A percentile compares a stretch with the other conserved stretches of the same genome.
phyloP scores from a whole-genome alignment of 2,888 invertebrate species.

The Alloscopus bannaensis region DNA sequence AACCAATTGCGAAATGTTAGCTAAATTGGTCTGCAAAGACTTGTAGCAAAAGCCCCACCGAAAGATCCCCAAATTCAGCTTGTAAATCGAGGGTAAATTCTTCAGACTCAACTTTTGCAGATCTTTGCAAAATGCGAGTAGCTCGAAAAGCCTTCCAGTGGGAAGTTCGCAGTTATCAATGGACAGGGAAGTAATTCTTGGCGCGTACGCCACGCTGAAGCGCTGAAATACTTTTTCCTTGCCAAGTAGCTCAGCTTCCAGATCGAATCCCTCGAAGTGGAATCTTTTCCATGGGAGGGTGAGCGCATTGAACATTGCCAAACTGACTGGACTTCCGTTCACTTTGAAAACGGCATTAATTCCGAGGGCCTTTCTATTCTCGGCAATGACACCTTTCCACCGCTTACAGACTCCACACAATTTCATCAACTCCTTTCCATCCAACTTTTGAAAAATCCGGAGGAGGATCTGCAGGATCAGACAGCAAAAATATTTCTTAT shows the following conservation, averaged over 20 bases:
- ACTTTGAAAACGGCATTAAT: not conserved
- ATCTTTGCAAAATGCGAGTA: conserved; percentile 32
- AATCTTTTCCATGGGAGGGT: not conserved
- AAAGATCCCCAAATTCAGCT: conserved; percentile 6
- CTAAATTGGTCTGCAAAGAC: not conserved
- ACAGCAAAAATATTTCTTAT: too few species aligned
- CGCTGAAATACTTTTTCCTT: conserved; percentile 6
- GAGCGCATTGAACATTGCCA: conserved; percentile 1
- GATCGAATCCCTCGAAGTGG: conserved; percentile 5
- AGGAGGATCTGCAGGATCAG: not conserved
- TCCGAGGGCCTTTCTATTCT: too few species aligned
- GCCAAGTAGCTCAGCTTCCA: conserved; percentile 22
- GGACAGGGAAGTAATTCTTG: not conserved
- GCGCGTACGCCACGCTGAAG: conserved; percentile 10
- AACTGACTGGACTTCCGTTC: not conserved
- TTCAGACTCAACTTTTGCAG: conserved; percentile 11
- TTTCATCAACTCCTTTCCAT: not conserved
- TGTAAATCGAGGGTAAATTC: conserved; percentile 1
- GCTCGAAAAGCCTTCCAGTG: conserved; percentile 37
- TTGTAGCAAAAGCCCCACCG: conserved; percentile 33
- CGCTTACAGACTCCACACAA: not conserved
- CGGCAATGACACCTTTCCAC: conserved; percentile 6
- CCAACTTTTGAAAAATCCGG: not conserved
- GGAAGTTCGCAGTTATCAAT: not conserved
- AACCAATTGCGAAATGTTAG: not conserved